phyloP scores from a whole-genome alignment of 2,888 invertebrate species.

The Dynastes hyllus region DNA sequence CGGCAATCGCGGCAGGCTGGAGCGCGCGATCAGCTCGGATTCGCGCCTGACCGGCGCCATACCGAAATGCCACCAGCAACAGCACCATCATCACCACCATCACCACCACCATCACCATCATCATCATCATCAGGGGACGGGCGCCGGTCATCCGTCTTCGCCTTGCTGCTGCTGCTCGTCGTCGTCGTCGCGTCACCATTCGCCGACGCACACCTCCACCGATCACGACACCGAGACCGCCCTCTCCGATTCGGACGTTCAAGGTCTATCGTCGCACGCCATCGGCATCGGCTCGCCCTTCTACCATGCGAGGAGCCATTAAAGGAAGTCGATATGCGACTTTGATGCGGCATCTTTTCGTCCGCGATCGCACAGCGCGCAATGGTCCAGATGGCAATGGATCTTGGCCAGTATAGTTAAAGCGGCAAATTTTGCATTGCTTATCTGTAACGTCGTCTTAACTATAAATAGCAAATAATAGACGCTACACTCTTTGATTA shows the following conservation, averaged over 20 bases:
- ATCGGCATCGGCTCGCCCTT: neutral
- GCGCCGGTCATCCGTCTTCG: constrained; percentile 47
- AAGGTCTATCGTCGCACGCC: neutral
- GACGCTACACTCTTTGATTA: too few species aligned
- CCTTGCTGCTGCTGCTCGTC: constrained; percentile 55
- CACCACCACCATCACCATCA: constrained; percentile 59
- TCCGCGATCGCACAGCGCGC: too few species aligned
- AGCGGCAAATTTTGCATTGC: too few species aligned
- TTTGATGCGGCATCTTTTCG: too few species aligned
- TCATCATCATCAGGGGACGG: constrained; percentile 56
- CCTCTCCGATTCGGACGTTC: constrained; percentile 66
- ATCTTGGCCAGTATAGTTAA: too few species aligned
- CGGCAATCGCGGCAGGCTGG: constrained; percentile 61
- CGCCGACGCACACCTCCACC: constrained; percentile 62
- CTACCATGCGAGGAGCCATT: neutral
- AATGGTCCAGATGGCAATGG: too few species aligned
- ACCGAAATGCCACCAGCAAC: constrained; percentile 58
- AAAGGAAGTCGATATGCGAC: too few species aligned
- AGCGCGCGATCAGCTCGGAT: constrained; percentile 68
- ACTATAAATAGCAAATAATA: too few species aligned
- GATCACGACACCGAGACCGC: constrained; percentile 63
- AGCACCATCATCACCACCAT: constrained; percentile 58
- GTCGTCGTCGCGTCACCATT: constrained; percentile 56
- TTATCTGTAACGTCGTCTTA: too few species aligned
- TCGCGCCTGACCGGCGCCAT: constrained; percentile 66